Evolutionary conservation across 1,140 invertebrate species (phyloP), one percentile per base, ranked within the genome.

Genomic region (Berghia stephanieae): DNA sequence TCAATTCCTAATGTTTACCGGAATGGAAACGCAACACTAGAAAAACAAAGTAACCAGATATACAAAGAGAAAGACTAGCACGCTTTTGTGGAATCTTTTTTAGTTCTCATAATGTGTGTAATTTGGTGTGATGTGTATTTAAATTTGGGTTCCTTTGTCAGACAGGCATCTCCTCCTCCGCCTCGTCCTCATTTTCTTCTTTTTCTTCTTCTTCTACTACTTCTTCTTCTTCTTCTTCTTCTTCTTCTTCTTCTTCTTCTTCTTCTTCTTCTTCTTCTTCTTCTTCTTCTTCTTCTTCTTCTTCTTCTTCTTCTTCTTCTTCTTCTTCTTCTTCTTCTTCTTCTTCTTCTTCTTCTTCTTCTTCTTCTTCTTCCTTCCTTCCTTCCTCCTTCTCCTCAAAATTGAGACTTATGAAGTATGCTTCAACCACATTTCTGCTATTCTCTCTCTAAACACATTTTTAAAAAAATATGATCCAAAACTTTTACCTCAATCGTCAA

Each of bases 161-260:
- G n/a, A n/a, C n/a, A n/a, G n/a, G n/a, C n/a, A n/a, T n/a, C n/a
- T n/a, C n/a, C n/a, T n/a, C n/a, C n/a, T n/a, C n/a, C n/a, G n/a
- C n/a, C n/a, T n/a, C n/a, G n/a, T n/a, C n/a, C n/a, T n/a, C n/a
- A n/a, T n/a, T n/a, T n/a, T n/a, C n/a, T n/a, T n/a, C n/a, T n/a
- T n/a, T 21, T 60, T 21, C 21, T 21, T 6, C 21, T 31, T 21
- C 21, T 21, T 31, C 4, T 60, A 8, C 55, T 60, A 8, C 55
- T 60, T 21, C 55, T 60, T 21, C 55, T 60, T 60, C 21, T 60
- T 21, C 21, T 60, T 21, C 55, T 60, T 60, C 55, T 60, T 60
- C 55, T 60, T 60, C 55, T 60, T 21, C 55, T 60, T 21, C 55
- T 21, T 21, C 21, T 60, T 21, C 21, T 60, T 21, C 21, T 60